phyloP scores from a whole-genome alignment of 2,888 invertebrate genomes.

The Pyrgus malvae region DNA sequence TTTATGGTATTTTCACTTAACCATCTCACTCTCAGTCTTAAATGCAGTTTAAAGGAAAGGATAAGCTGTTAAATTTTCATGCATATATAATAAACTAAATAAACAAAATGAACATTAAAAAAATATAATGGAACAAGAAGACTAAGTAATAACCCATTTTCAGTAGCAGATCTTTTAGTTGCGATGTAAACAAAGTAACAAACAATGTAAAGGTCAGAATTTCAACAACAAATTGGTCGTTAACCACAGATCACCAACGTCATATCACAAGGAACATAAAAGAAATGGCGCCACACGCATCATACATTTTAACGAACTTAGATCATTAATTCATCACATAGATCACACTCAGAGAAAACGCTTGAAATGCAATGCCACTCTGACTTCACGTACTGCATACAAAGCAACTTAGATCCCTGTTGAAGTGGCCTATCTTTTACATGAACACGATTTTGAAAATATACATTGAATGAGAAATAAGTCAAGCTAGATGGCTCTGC shows the following conservation, averaged over 20 bases:
- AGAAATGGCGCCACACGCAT: constrained; percentile 40
- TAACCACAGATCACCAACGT: constrained; percentile 38
- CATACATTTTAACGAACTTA: constrained; percentile 36
- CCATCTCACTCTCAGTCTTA: too few species aligned
- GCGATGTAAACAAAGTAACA: too few species aligned
- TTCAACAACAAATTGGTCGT: constrained; percentile 1
- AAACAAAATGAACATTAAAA: too few species aligned
- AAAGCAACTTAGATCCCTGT: constrained; percentile 34
- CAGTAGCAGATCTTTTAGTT: too few species aligned
- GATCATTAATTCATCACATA: constrained; percentile 45
- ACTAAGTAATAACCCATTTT: too few species aligned
- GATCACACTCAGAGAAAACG: constrained; percentile 42
- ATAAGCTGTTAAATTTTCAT: too few species aligned
- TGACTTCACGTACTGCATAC: constrained; percentile 38
- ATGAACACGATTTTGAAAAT: background rate
- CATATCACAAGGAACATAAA: constrained; percentile 37
- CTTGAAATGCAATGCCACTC: constrained; percentile 41
- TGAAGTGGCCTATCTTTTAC: constrained; percentile 1
- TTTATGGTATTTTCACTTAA: too few species aligned
- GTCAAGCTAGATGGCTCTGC: too few species aligned
- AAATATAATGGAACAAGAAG: too few species aligned
- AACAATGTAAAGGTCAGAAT: background rate
- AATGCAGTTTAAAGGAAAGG: too few species aligned
- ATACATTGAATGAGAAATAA: background rate
- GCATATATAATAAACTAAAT: too few species aligned